These are phyloP conservation scores for Oriolus oriolus DNA, from an alignment of 2,113 vertebrate genomes.

Conservation along the genomic window DNA sequence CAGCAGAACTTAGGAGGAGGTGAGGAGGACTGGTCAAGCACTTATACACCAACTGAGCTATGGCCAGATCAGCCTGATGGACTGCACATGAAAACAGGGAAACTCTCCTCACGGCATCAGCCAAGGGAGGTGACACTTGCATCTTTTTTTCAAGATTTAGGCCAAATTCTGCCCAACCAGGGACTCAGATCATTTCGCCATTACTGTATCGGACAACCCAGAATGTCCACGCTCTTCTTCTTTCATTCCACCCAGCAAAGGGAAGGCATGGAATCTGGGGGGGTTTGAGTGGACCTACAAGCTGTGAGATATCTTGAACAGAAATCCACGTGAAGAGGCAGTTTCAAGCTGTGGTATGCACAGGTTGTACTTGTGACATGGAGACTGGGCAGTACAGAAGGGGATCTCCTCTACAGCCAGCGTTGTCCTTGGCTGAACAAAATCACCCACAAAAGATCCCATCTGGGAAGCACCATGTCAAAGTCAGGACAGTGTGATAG, in stretches of 20 bases:
- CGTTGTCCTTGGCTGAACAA: background rate
- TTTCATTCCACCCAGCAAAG: background rate
- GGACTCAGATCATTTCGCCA: fast-evolving
- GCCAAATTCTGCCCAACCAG: background rate
- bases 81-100: background rate
- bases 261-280: background rate
- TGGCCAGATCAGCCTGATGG: background rate
- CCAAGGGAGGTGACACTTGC: background rate
- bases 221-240: background rate
- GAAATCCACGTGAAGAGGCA: background rate
- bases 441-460: background rate
- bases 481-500: background rate
- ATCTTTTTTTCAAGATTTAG: background rate
- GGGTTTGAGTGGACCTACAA: background rate
- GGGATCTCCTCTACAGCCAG: background rate
- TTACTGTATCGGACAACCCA: background rate
- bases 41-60: background rate
- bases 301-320: background rate
- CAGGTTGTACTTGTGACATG: background rate
- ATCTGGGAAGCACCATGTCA: background rate
- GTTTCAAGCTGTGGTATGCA: background rate
- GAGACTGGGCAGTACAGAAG: background rate
- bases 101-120: background rate
- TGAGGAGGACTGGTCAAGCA: background rate
- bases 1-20: background rate